Base-by-base conservation (phyloP, 1,140 invertebrate genomes). In the Ctenoplectra terminalis region DNA sequence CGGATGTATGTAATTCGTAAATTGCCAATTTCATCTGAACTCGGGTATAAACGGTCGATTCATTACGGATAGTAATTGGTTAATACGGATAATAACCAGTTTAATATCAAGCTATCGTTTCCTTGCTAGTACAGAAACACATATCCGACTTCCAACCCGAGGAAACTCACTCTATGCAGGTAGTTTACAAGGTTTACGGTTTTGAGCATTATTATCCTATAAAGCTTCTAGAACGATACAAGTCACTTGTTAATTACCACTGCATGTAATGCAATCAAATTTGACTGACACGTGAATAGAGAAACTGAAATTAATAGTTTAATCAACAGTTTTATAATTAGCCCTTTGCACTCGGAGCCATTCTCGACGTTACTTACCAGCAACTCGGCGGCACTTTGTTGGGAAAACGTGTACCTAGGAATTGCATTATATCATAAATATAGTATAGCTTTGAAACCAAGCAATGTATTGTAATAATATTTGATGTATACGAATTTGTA, bases 121-220 rank as follows among this genome's bases (percentile, higher is more conserved):
- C 84, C 82, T 70, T 82, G 54, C 83, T 50, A 43, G 15, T 37
- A 37, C 61, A 63, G 72, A 66, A 83, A 66, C 75, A 69, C 71
- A 79, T 64, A 84, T 58, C 82, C 82, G 67, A 80, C 73, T 84
- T 79, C 74, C 67, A 69, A 29, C 70, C 52, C 20, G 73, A 70
- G 82, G 83, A 79, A 85, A n/a, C n/a, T n/a, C n/a, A 84, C 61
- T 79, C 63, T 66, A 64, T 34, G 74, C 69, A 54, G 61, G 48
- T 70, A 73, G 73, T 83, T 83, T 83, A 78, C 83, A 31, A 67
- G 76, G 83, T 61, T 72, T 61, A 85, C 63, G 40, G 31, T 48
- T 40, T 40, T 31, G 46, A 67, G 46, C 29, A 26, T 64, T 50
- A 46, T 71, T 83, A 48, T 54, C 64, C 64, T 29, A 63, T 70